Percentiles rank a stretch among this genome's conserved stretches.
These are phyloP conservation scores for Coryphaenoides rupestris DNA, from an alignment of 2,113 vertebrate genomes.

Conservation along the genomic window DNA sequence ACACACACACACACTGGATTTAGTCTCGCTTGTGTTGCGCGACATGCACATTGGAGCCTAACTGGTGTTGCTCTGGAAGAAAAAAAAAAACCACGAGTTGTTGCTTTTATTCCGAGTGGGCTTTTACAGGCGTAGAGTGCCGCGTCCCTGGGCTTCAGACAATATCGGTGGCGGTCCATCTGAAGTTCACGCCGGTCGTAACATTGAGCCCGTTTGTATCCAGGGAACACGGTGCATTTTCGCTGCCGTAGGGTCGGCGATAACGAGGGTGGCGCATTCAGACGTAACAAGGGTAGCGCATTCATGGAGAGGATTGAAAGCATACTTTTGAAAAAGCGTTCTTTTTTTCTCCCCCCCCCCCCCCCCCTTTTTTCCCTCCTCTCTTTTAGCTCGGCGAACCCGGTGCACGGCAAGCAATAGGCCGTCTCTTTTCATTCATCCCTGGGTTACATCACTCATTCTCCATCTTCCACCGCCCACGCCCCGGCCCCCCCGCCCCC, in stretches of 20 bases:
- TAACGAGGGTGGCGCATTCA: background rate
- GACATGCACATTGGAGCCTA: conserved; percentile 47
- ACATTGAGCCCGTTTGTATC: conserved; percentile 31
- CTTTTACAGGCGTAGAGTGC: conserved; percentile 9
- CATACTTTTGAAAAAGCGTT: conserved; percentile 21
- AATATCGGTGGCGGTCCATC: conserved; percentile 11
- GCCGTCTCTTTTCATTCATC: conserved; percentile 51
- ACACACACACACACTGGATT: conserved; percentile 36
- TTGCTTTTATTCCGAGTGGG: conserved; percentile 19
- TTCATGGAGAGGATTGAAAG: conserved; percentile 34
- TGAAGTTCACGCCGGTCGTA: conserved; percentile 14
- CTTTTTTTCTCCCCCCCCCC: no score
- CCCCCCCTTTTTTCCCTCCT: no score
- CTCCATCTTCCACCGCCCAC: conserved; percentile 48
- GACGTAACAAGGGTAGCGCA: background rate
- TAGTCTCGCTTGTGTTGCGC: conserved; percentile 42
- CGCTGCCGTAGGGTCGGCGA: conserved; percentile 19
- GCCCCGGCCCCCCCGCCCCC: no score
- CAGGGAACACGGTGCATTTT: conserved; percentile 30
- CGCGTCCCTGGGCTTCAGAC: conserved; percentile 8
- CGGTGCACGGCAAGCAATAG: conserved; percentile 51
- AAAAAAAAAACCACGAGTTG: conserved; percentile 36
- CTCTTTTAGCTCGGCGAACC: conserved; percentile 9
- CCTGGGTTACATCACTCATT: conserved; percentile 55
- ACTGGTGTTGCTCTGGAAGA: conserved; percentile 24